Evolutionary conservation across 2,113 vertebrate genomes (phyloP).

Genomic region (Hyperopisus bebe): DNA sequence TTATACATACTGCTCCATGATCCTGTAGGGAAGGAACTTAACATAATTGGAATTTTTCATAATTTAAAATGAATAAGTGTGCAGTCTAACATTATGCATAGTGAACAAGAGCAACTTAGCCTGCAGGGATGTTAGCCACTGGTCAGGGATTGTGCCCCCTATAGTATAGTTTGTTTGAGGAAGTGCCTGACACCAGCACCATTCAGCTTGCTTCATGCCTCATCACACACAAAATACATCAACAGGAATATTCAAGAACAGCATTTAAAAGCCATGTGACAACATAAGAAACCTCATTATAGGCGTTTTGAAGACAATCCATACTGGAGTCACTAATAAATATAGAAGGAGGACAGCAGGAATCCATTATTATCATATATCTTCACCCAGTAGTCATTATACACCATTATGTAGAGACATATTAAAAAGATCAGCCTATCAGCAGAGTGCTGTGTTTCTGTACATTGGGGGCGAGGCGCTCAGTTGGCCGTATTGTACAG

Average conservation of each 20-base stretch:
- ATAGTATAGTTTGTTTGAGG: not conserved
- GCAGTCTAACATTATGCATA: not conserved
- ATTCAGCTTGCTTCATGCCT: not conserved
- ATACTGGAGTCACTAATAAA: not conserved
- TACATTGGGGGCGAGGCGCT: not conserved
- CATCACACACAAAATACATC: not conserved
- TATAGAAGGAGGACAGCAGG: not conserved
- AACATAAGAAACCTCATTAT: not conserved
- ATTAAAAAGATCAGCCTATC: not conserved
- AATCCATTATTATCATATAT: not conserved
- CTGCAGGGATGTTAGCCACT: not conserved
- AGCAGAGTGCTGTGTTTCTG: not conserved
- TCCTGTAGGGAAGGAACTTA: not conserved
- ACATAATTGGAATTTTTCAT: not conserved
- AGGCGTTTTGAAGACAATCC: not conserved
- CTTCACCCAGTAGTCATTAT: not conserved
- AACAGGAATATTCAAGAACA: not conserved
- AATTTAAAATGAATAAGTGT: not conserved
- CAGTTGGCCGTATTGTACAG: not conserved
- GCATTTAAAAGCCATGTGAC: not conserved
- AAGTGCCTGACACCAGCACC: not conserved
- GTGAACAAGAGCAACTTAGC: not conserved
- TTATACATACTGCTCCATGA: not conserved
- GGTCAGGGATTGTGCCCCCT: not conserved
- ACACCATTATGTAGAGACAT: not conserved